Evolutionary conservation across 2,797 vertebrate species (phyloP), one percentile per base, ranked within the genome.

Genomic region (Xiphorhynchus erythropygius): DNA sequence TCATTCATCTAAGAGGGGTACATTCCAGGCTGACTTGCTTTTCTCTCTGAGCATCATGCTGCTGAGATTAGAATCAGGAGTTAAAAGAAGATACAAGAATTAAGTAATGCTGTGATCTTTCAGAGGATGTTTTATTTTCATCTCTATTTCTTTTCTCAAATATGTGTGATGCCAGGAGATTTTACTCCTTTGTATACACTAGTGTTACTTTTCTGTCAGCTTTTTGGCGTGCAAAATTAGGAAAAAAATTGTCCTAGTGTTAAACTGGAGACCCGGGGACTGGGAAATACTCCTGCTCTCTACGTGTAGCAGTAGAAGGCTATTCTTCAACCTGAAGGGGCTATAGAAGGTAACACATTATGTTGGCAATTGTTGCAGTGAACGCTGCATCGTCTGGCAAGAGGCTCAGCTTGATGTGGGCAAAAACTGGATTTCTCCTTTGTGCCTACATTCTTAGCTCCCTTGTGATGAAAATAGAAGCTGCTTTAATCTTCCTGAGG

Each of bases 241-340:
- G 94, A 91, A 96, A 86, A 80, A 95, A 94, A 95, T 93, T 94
- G 89, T 95, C 89, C 85, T 88, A 78, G 41, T 81, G 22, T 91
- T 93, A 95, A 93, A 94, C 83, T 79, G 24, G 82, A 95, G 91
- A 90, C 24, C 41, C 52, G 82, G 95, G 88, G 62, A 37, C 94
- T 94, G 96, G 97, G 97, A 98, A 97, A 95, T 78, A 96, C 97
- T 98, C 84, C 87, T 89, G 89, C 78, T 94, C 92, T 95, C 96
- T 95, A 91, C 39, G 52, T 91, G 96, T 71, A 83, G 92, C 84
- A 39, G 63, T 24, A 73, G 63, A 67, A 86, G 65, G 89, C 96
- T 91, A 95, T 97, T 97, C 96, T 97, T 97, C 95, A 94, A 77
- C 74, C 91, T 93, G 96, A 91, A 96, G 94, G 92, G 53, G 37